Evolutionary conservation across 1,140 invertebrate species (phyloP).

Genomic region (Caenorhabditis tropicalis): DNA sequence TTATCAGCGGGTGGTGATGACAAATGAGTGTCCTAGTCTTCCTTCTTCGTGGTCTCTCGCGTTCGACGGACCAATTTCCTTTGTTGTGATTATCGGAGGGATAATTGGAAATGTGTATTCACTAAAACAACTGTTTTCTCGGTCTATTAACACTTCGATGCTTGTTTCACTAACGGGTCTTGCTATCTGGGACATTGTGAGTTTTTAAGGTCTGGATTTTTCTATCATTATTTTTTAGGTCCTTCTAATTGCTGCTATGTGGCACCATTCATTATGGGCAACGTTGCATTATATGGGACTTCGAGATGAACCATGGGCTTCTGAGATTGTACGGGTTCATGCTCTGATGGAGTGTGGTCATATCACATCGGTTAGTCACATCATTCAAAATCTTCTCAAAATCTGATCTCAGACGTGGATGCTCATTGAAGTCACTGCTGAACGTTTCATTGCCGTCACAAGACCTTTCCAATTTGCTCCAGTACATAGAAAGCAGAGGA

Average conservation of each 20-base stretch:
- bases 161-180: conserved; percentile 39
- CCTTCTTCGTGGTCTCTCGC: background rate
- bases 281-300: conserved; percentile 1
- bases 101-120: conserved; percentile 46
- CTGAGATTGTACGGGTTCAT: background rate
- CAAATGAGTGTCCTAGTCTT: background rate
- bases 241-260: background rate
- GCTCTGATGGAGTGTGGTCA: conserved; percentile 44
- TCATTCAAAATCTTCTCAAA: background rate
- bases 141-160: conserved; percentile 47
- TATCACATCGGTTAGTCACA: conserved; percentile 6
- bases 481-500: conserved; percentile 39
- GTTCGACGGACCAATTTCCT: background rate
- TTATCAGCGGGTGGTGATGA: background rate
- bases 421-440: conserved; percentile 56
- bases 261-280: conserved; percentile 48
- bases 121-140: background rate
- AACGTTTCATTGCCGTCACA: conserved; percentile 57
- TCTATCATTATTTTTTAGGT: background rate
- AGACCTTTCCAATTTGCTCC: conserved; percentile 51
- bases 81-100: background rate
- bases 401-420: conserved; percentile 57
- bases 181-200: conserved; percentile 41
- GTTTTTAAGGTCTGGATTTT: background rate
- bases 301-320: conserved; percentile 16